Percentiles rank a stretch among this genome's conserved stretches.
phyloP scores from a whole-genome alignment of 2,113 vertebrate species.

The Bubo bubo region DNA sequence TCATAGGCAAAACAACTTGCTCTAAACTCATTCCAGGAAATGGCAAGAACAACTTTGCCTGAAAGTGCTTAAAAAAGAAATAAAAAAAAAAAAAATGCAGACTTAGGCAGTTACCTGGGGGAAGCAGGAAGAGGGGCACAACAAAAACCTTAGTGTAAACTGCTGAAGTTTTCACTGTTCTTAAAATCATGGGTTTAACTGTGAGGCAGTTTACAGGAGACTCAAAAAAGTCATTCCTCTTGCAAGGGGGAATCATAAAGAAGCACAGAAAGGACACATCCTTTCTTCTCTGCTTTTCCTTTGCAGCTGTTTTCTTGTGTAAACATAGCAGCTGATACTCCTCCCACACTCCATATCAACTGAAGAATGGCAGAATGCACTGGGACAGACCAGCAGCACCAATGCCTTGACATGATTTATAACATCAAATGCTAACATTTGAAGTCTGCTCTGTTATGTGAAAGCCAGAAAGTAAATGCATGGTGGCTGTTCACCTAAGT shows the following conservation, averaged over 20 bases:
- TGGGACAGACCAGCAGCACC: background rate
- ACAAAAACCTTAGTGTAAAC: background rate
- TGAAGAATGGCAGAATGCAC: background rate
- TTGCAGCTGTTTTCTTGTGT: background rate
- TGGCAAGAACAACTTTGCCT: background rate
- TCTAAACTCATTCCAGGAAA: background rate
- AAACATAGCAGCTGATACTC: background rate
- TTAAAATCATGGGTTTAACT: background rate
- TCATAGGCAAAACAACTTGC: background rate
- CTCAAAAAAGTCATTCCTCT: background rate
- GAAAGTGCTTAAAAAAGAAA: background rate
- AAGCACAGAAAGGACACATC: background rate
- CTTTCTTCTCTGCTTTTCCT: background rate
- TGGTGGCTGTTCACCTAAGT: background rate
- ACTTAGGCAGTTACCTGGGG: background rate
- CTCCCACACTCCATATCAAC: background rate
- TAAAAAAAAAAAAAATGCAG: background rate
- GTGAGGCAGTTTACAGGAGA: background rate
- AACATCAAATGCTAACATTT: background rate
- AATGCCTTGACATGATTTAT: background rate
- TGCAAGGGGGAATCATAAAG: background rate
- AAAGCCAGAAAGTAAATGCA: background rate
- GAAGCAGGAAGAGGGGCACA: background rate
- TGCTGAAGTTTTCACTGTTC: background rate
- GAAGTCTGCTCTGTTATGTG: background rate